phyloP scores from a whole-genome alignment of 2,888 invertebrate species.

The Drosophila histrio region DNA sequence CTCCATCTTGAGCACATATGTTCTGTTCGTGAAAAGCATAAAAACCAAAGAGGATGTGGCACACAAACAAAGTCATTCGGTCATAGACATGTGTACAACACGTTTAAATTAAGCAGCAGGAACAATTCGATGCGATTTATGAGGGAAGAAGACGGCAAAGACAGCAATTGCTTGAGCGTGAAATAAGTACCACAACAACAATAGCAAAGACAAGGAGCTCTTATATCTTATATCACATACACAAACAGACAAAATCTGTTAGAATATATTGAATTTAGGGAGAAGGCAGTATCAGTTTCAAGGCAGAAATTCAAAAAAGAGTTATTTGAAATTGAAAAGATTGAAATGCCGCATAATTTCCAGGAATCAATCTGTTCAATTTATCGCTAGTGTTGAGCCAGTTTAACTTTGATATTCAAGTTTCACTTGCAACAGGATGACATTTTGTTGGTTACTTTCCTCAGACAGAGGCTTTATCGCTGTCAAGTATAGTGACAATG shows the following conservation, averaged over 20 bases:
- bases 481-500: conserved; percentile 29
- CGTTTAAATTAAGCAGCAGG: conserved; percentile 57
- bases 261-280: neutral
- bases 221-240: conserved; percentile 2
- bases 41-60: conserved; percentile 11
- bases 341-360: conserved; percentile 13
- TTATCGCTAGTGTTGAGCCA: conserved; percentile 15
- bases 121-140: conserved; percentile 63
- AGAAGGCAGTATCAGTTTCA: neutral
- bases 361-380: conserved; percentile 24
- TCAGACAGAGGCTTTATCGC: conserved; percentile 9
- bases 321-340: conserved; percentile 23
- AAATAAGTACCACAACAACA: conserved; percentile 12
- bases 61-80: conserved; percentile 24
- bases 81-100: conserved; percentile 49
- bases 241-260: neutral
- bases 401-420: conserved; percentile 20
- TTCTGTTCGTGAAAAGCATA: conserved; percentile 21
- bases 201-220: neutral
- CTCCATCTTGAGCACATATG: conserved; percentile 17
- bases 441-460: neutral
- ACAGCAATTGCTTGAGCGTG: conserved; percentile 28
- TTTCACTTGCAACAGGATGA: conserved; percentile 12
- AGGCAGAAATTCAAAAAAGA: conserved; percentile 9
- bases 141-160: conserved; percentile 8